These are phyloP conservation scores for Micromys minutus DNA, from an alignment of 2,113 vertebrate genomes.

Conservation along the genomic window DNA sequence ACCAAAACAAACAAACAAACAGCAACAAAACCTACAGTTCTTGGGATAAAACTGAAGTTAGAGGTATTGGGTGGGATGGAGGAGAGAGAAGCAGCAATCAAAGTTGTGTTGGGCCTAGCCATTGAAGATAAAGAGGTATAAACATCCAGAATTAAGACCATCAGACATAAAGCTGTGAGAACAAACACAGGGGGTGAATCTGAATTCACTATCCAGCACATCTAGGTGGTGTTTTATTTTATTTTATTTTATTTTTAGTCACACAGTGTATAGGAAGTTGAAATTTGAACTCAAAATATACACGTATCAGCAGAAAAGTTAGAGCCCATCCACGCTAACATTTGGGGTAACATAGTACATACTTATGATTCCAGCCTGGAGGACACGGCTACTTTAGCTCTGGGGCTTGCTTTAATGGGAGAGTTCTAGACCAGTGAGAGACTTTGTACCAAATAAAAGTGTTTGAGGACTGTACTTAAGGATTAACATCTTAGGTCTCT, in stretches of 20 bases:
- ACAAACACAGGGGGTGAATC: background rate
- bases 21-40: background rate
- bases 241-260: background rate
- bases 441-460: background rate
- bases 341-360: background rate
- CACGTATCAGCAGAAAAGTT: background rate
- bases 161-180: background rate
- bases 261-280: background rate
- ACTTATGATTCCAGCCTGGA: background rate
- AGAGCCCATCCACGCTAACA: slow-evolving; percentile 3
- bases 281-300: slow-evolving; percentile 2
- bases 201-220: background rate
- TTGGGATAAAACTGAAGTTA: background rate
- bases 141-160: background rate
- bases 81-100: background rate
- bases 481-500: background rate
- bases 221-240: background rate
- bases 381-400: no score
- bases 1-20: no score
- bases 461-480: background rate
- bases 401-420: background rate
- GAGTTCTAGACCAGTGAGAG: background rate
- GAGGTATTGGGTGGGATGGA: background rate
- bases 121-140: background rate
- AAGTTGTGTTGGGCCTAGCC: background rate